Percentiles rank a stretch among this genome's conserved stretches.
These are phyloP conservation scores for Microctonus brassicae DNA, from an alignment of 2,888 invertebrate genomes.

Conservation along the genomic window DNA sequence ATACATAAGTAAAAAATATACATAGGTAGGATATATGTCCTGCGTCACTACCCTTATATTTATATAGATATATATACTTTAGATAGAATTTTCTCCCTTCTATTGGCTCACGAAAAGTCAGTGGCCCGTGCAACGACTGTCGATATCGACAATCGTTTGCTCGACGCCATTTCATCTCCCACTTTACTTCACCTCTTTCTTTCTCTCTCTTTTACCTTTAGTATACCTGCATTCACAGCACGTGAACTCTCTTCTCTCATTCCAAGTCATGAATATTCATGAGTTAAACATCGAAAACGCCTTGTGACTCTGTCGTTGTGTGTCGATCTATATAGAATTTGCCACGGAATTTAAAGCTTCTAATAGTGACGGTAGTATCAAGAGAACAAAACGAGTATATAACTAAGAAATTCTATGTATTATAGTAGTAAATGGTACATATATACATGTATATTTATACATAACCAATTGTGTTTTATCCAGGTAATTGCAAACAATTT, in stretches of 20 bases:
- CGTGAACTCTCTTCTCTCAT: neutral
- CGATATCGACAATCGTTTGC: slow-evolving; percentile 45
- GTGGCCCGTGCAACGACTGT: slow-evolving; percentile 36
- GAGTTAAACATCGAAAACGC: slow-evolving; percentile 30
- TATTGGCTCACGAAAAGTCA: neutral
- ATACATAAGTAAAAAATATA: neutral
- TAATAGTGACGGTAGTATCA: neutral
- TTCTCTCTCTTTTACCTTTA: neutral
- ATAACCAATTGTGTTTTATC: slow-evolving; percentile 28
- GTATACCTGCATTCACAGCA: neutral
- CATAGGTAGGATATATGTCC: neutral
- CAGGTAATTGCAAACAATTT: slow-evolving; percentile 25
- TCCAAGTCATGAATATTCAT: slow-evolving; percentile 46
- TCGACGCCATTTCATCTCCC: slow-evolving; percentile 18
- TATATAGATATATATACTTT: too few relatives aligned
- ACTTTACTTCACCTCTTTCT: neutral
- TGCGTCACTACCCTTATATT: neutral
- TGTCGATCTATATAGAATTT: neutral
- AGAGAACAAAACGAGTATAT: neutral
- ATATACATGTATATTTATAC: too few relatives aligned
- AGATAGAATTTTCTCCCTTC: slow-evolving; percentile 3
- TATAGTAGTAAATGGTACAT: too few relatives aligned
- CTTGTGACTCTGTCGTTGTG: slow-evolving; percentile 20
- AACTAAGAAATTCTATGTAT: neutral
- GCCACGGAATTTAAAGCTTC: neutral